Evolutionary conservation across 2,888 invertebrate genomes (phyloP).

Genomic region (Ischnus inquisitorius): DNA sequence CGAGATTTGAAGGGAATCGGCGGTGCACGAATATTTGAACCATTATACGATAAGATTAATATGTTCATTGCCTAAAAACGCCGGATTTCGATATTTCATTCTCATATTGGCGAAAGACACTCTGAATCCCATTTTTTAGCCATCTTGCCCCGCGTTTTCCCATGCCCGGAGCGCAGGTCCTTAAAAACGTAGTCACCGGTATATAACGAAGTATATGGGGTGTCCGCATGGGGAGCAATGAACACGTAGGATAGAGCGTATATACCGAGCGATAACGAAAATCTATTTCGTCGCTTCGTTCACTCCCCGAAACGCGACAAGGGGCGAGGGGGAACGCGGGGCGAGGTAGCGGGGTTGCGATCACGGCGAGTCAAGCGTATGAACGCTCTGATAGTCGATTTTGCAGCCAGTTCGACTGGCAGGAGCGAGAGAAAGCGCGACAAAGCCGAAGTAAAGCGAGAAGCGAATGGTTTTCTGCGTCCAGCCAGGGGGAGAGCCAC

Average conservation of each 20-base stretch:
- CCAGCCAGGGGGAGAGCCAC: constrained; percentile 40
- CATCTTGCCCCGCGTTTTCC: too few species aligned
- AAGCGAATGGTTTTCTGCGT: constrained; percentile 39
- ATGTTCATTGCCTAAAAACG: too few species aligned
- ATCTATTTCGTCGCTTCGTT: constrained; percentile 80
- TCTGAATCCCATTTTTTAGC: too few species aligned
- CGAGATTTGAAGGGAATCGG: too few species aligned
- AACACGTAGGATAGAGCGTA: neutral
- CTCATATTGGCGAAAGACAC: too few species aligned
- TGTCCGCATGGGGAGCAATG: neutral
- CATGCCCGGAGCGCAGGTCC: neutral
- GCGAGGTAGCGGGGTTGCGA: neutral
- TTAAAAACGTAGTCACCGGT: neutral
- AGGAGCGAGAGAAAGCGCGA: constrained; percentile 11
- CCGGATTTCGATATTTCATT: too few species aligned
- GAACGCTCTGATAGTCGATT: constrained; percentile 74
- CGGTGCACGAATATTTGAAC: too few species aligned
- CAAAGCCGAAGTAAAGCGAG: constrained; percentile 33
- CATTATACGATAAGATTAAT: too few species aligned
- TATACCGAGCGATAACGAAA: constrained; percentile 77
- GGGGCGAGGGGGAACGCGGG: constrained; percentile 27
- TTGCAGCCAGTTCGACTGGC: constrained; percentile 61
- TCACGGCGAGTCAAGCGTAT: constrained; percentile 71
- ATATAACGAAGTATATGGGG: neutral
- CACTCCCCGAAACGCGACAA: constrained; percentile 33